Conservation (phyloP, 2,797 vertebrate genomes). For the Characodon lateralis region DNA sequence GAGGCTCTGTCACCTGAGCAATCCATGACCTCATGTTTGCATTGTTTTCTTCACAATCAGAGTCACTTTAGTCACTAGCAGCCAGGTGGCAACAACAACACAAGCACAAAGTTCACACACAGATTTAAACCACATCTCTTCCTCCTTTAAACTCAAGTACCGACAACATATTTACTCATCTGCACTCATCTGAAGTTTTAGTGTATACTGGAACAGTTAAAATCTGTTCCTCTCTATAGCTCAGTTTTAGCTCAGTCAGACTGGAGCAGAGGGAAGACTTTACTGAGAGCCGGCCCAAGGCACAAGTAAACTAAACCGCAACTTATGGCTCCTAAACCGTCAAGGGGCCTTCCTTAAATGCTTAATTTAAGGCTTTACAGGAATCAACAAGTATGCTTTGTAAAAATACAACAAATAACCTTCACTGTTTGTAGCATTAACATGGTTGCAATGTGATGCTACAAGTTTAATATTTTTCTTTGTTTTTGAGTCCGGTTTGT, state of each 20-base stretch:
- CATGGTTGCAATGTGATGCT: no score
- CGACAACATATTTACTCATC: not conserved
- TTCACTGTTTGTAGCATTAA: no score
- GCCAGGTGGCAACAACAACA: conserved; percentile 24
- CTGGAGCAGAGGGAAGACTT: not conserved
- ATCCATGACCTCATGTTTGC: conserved; percentile 26
- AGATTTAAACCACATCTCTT: conserved; percentile 54
- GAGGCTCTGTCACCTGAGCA: conserved; percentile 24
- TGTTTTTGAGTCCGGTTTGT: no score
- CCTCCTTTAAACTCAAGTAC: conserved; percentile 2
- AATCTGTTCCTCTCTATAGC: not conserved
- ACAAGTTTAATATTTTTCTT: no score
- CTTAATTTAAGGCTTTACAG: not conserved
- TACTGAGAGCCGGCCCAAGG: not conserved
- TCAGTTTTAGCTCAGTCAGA: not conserved
- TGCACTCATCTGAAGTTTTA: not conserved
- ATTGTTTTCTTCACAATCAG: conserved; percentile 38
- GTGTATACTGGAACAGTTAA: not conserved
- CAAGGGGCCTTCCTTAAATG: not conserved
- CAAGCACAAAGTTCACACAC: conserved; percentile 43
- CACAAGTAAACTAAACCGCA: not conserved
- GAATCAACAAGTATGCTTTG: not conserved
- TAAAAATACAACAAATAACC: not conserved
- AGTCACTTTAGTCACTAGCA: conserved; percentile 33
- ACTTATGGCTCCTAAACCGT: not conserved